Evolutionary conservation across 1,140 invertebrate genomes (phyloP), one percentile per base, ranked within the genome.

Genomic region (Lineus longissimus): DNA sequence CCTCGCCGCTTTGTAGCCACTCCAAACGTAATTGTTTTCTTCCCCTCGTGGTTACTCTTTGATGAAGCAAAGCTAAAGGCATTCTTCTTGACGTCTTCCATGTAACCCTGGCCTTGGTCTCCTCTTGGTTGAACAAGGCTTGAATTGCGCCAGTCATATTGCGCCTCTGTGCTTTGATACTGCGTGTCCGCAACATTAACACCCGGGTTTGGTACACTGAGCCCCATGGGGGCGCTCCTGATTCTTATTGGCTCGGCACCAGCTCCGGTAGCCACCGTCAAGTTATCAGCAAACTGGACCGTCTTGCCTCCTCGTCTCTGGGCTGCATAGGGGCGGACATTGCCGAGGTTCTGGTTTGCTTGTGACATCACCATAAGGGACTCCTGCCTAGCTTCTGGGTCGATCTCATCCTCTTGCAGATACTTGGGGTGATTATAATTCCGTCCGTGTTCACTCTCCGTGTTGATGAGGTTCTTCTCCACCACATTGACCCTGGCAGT

Each of bases 371-470:
- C 43, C 51, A 64, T 51, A 0, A 68, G 61, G 1, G 78, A 75
- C 65, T 79, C 77, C 22, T 69, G 65, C n/a, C 77, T 63, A 9
- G 68, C 70, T 68, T 64, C 63, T 9, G 55, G 67, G 9, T 70
- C 63, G 15, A 80, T 33, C 29, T 70, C 62, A 33, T 77, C 67
- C 30, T 81, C 76, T 66, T 82, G 79, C 17, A 82, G 67, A 61
- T 79, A 82, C 58, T 77, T 80, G 36, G 67, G 66, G n/a, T 72
- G 73, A 63, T 78, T 81, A 65, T 77, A 81, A 51, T 67, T 70
- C 4, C 73, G 70, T 11, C 78, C 79, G 55, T 71, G 73, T n/a
- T 67, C 71, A 55, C 65, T 68, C 55, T 80, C 75, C 45, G 69
- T 73, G 17, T 71, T 69, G 31, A 79, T 67, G 7, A 75, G 66